These are phyloP conservation scores for Catotricha subobsoleta DNA, from an alignment of 2,888 invertebrate species.

Conservation along the genomic window DNA sequence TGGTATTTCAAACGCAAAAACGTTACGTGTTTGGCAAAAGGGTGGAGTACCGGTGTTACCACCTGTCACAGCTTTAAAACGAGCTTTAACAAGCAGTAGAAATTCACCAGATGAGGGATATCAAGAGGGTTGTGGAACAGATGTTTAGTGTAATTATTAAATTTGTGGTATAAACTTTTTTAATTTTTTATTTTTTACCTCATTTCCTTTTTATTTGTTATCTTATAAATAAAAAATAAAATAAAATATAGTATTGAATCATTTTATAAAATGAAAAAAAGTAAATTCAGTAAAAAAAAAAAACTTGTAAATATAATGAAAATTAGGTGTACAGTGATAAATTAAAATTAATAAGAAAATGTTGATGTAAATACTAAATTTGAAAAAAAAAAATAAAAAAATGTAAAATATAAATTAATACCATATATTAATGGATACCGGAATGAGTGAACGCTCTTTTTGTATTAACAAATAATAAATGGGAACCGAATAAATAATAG, in stretches of 20 bases:
- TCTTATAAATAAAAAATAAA: conserved; percentile 1
- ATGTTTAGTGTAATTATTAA: conserved; percentile 43
- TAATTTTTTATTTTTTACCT: not conserved
- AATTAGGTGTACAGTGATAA: not conserved
- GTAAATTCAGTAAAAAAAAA: not conserved
- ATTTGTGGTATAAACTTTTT: not conserved
- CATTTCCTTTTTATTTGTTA: not conserved
- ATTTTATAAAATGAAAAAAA: not conserved
- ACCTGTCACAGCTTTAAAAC: conserved; percentile 68
- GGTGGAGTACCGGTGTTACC: conserved; percentile 67
- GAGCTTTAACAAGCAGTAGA: conserved; percentile 63
- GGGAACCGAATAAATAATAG: not conserved
- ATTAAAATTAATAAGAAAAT: not conserved
- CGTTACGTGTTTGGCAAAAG: conserved; percentile 72
- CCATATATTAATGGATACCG: not conserved
- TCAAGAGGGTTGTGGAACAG: conserved; percentile 83
- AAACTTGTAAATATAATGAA: not conserved
- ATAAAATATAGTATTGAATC: not conserved
- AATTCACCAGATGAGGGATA: conserved; percentile 82
- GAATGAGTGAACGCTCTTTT: not conserved
- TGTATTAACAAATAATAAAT: too few relatives aligned
- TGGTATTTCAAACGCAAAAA: conserved; percentile 45
- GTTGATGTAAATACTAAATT: too few relatives aligned
- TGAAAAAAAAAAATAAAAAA: not conserved
- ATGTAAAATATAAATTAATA: not conserved